Evolutionary conservation across 2,113 vertebrate genomes (phyloP).

Genomic region (Platichthys flesus): DNA sequence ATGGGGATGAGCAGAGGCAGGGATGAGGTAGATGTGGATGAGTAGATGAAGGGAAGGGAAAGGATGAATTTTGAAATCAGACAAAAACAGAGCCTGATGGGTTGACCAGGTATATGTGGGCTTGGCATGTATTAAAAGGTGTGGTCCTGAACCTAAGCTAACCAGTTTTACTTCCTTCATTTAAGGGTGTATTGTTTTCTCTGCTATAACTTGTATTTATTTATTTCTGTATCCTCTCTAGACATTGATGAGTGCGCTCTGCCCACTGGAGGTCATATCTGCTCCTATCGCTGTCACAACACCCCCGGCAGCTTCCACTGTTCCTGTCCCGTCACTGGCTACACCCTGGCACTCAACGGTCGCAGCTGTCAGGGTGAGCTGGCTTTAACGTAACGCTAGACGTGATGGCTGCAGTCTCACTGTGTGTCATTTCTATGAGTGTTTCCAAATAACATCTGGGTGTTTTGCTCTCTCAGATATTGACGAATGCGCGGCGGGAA

Average conservation of each 20-base stretch:
- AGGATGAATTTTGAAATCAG: too few species aligned
- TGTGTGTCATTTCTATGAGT: neutral
- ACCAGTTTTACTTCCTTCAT: too few species aligned
- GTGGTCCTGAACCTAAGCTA: too few species aligned
- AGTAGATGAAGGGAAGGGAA: too few species aligned
- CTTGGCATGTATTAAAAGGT: too few species aligned
- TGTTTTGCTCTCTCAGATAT: conserved; percentile 82
- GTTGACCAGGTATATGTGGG: too few species aligned
- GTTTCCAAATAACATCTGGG: neutral
- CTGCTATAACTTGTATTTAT: neutral
- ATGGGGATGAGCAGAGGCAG: neutral
- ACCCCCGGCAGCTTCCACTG: conserved; percentile 94
- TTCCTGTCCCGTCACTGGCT: conserved; percentile 88
- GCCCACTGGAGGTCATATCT: conserved; percentile 96
- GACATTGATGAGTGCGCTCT: conserved; percentile 98
- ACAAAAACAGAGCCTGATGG: too few species aligned
- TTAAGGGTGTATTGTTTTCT: too few species aligned
- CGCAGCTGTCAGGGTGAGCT: conserved; percentile 95
- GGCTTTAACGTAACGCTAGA: neutral
- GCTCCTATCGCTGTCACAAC: conserved; percentile 91
- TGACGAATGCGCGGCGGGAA: conserved; percentile 92
- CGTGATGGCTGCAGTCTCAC: neutral
- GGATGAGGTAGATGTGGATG: too few species aligned
- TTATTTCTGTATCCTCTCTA: conserved; percentile 52
- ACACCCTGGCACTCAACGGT: conserved; percentile 90